These are phyloP conservation scores for Apolygus lucorum DNA, from an alignment of 1,140 invertebrate species.

Conservation along the genomic window DNA sequence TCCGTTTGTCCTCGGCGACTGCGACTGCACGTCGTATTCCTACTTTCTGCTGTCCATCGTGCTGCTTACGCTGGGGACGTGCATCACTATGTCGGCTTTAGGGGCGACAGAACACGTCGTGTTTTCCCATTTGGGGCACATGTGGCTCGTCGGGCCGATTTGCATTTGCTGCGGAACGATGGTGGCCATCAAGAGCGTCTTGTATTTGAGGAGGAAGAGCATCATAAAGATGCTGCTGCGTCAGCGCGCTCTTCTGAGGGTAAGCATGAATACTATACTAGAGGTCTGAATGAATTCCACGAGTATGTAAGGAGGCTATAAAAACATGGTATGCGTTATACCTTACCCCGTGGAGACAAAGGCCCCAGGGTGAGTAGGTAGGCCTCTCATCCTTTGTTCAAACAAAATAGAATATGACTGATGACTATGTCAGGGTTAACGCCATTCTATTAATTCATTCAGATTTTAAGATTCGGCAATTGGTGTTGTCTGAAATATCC, in stretches of 20 bases:
- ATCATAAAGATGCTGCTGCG: slow-evolving; percentile 55
- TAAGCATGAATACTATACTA: too few relatives aligned
- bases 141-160: slow-evolving; percentile 59
- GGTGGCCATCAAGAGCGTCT: slow-evolving; percentile 57
- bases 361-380: neutral
- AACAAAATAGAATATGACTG: neutral
- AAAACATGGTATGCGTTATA: neutral
- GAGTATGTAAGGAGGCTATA: neutral
- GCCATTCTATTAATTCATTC: too few relatives aligned
- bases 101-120: slow-evolving; percentile 49
- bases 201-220: slow-evolving; percentile 55
- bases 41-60: slow-evolving; percentile 54
- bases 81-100: slow-evolving; percentile 53
- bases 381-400: neutral
- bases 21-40: slow-evolving; percentile 56
- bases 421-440: too few relatives aligned
- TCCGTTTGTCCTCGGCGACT: slow-evolving; percentile 49
- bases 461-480: too few relatives aligned
- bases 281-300: neutral
- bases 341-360: neutral
- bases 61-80: slow-evolving; percentile 52
- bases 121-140: slow-evolving; percentile 51
- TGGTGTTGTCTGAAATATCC: too few relatives aligned
- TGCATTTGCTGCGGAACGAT: slow-evolving; percentile 59
- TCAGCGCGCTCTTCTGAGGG: slow-evolving; percentile 51